Evolutionary conservation across 2,113 vertebrate species (phyloP), one percentile per base, ranked within the genome.

Genomic region (human (Homo sapiens)): DNA sequence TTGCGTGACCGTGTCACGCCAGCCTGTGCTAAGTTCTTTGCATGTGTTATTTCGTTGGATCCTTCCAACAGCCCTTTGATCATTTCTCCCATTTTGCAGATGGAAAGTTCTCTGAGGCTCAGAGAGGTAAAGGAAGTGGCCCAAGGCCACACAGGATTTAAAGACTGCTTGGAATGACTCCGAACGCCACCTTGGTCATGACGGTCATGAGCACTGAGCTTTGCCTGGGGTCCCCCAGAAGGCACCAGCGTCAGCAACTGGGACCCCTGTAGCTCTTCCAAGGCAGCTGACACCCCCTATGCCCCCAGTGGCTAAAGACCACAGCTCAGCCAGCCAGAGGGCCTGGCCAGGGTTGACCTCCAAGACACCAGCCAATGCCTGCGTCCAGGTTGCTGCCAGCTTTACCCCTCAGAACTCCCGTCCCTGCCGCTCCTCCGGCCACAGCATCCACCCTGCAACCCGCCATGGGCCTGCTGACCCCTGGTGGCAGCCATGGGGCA

Each of bases 1-100:
- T 9, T 12, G 22, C 11, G 45, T 0, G 76, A 40, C 0, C 1
- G 0, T 0, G 0, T 30, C 27, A 0, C 1, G 0, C n/a, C 43
- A 8, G 82, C 87, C 84, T 5, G 5, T 0, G 23, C 68, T 22
- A 30, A 22, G 50, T 0, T 0, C 1, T 4, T 4, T 0, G 16
- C 27, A 0, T 1, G 4, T 1, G 1, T 2, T 25, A 14, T 8
- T 6, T 50, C 35, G 0, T 0, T 1, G 13, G 32, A 2, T 3
- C 45, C 66, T 83, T 48, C n/a, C 72, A 1, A 1, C 38, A 7
- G 0, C 30, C 27, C 27, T 48, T 27, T 5, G 13, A 2, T 1
- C 59, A 2, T 59, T 35, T 22, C 43, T 78, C 68, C 92, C 92
- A 9, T 38, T 59, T 61, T 61, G n/a, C 86, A 93, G 45, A 48